Percentiles rank a stretch among this genome's conserved stretches.
These are phyloP conservation scores for Monoplex corrugatus DNA, from an alignment of 2,888 invertebrate genomes.

Conservation along the genomic window DNA sequence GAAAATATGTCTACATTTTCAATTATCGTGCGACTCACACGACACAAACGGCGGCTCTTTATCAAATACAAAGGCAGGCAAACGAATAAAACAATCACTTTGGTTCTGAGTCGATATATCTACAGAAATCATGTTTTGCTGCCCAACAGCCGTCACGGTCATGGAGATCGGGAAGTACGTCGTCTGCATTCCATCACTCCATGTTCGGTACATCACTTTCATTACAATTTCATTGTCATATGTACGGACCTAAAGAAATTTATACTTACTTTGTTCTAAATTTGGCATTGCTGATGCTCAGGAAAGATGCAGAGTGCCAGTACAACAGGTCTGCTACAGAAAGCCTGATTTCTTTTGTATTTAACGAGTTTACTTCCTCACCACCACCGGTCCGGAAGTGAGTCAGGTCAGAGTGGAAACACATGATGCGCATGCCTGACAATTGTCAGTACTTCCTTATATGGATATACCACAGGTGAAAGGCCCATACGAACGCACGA, in stretches of 20 bases:
- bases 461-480: slow-evolving; percentile 14
- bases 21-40: no score
- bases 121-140: no score
- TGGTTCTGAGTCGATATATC: no score
- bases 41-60: no score
- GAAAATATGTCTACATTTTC: no score
- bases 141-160: no score
- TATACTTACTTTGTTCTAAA: slow-evolving; percentile 53
- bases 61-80: no score
- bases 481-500: no score
- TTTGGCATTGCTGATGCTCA: slow-evolving; percentile 38
- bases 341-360: not conserved
- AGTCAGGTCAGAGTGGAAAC: slow-evolving; percentile 49
- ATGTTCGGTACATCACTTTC: not conserved
- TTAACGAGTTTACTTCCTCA: slow-evolving; percentile 56
- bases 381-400: slow-evolving; percentile 60
- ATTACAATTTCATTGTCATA: not conserved
- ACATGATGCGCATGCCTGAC: slow-evolving; percentile 38
- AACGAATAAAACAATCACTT: no score
- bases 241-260: not conserved
- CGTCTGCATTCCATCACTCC: not conserved
- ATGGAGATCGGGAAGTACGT: not conserved
- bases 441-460: slow-evolving; percentile 19
- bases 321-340: not conserved
- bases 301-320: not conserved